Conservation (phyloP, 2,113 vertebrate genomes). For the Megalops atlanticus region DNA sequence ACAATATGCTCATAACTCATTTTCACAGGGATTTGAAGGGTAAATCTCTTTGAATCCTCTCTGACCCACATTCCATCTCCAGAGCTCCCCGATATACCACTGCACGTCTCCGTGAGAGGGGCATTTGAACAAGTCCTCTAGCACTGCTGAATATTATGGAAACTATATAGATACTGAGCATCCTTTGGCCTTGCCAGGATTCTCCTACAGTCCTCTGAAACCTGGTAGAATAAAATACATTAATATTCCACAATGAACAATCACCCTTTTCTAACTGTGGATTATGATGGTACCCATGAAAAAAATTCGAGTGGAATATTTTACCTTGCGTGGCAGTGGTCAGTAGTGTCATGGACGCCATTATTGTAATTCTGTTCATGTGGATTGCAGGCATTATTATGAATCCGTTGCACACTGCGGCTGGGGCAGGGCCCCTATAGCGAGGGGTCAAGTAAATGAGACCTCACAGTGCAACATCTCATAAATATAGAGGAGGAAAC, state of each 20-base stretch:
- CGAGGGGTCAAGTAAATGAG: neutral
- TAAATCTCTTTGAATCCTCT: neutral
- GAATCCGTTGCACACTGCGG: neutral
- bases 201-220: too few relatives aligned
- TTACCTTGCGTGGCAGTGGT: neutral
- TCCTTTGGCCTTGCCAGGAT: too few relatives aligned
- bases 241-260: too few relatives aligned
- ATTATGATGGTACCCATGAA: too few relatives aligned
- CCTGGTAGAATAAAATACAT: too few relatives aligned
- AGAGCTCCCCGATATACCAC: neutral
- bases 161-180: too few relatives aligned
- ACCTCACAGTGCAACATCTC: neutral
- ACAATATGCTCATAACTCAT: neutral
- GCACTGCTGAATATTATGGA: neutral
- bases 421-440: neutral
- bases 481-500: neutral
- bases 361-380: neutral
- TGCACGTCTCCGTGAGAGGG: neutral
- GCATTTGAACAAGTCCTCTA: too few relatives aligned
- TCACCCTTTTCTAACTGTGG: too few relatives aligned
- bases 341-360: neutral
- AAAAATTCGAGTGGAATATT: neutral
- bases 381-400: neutral
- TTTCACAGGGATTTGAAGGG: neutral
- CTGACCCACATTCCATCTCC: neutral